Base-by-base conservation (phyloP, 2,113 vertebrate species). In the Phaethornis superciliosus region DNA sequence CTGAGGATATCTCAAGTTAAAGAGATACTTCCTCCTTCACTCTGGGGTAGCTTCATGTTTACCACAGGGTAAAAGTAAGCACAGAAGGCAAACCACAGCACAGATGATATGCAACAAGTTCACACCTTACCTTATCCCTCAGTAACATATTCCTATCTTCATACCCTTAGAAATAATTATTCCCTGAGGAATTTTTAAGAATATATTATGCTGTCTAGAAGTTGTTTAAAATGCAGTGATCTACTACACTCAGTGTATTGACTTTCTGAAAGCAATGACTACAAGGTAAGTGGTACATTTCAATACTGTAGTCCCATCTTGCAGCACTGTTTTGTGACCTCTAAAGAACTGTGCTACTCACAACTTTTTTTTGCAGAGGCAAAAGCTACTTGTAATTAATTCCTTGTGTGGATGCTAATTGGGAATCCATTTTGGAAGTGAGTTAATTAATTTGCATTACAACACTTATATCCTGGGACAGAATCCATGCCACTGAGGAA, bases 371-470 rank as follows among this genome's bases (percentile, higher is more conserved):
- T 49, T 5, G 1, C 5, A n/a, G 17, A 89, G 24, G 51, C 20
- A 88, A 81, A 80, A 85, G 32, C 59, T 72, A 26, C 28, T 75
- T n/a, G 55, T 84, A 86, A 95, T 86, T 86, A 88, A 81, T 86
- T 88, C 46, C 16, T 13, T 44, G 30, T 32, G n/a, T 2, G 16
- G 60, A 83, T 86, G 72, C 49, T 86, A 93, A 88, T 81, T 88
- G 52, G 47, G 33, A 84, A 94, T 71, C 56, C 80, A 70, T 56
- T 90, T 67, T 78, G 69, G 67, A 94, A 96, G 28, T 5, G 33
- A 60, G 69, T 46, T 47, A 89, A 94, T 65, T 37, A 88, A 95
- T 91, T 92, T 94, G 94, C 93, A 89, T 92, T 37, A 69, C 84
- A 90, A 28, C 30, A 51, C 90, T 69, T 27, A 14, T 3, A 86